Conservation (phyloP, 2,797 vertebrate genomes). For the Uromys caudimaculatus region DNA sequence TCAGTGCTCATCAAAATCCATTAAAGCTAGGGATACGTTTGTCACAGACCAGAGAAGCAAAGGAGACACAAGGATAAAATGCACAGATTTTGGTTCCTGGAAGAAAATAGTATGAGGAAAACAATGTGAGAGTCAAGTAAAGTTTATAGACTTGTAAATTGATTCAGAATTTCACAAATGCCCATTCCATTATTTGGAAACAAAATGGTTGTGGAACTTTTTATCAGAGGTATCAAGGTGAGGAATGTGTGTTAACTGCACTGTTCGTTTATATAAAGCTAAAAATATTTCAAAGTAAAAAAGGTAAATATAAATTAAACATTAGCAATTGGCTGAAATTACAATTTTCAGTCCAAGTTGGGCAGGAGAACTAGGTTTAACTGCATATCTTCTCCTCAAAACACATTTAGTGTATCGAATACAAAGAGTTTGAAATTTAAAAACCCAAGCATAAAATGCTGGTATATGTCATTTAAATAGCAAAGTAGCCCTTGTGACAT, state of each 20-base stretch:
- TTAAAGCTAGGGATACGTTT: background rate
- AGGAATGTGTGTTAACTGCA: background rate
- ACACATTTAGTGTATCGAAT: background rate
- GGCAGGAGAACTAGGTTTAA: background rate
- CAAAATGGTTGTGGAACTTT: background rate
- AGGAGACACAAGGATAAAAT: background rate
- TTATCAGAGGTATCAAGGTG: background rate
- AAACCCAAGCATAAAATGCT: background rate
- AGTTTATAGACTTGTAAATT: background rate
- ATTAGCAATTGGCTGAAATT: background rate
- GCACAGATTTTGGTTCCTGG: background rate
- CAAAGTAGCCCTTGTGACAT: background rate
- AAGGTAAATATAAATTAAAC: background rate
- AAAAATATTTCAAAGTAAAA: conserved; percentile 44
- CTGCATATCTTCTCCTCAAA: background rate
- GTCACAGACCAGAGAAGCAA: background rate
- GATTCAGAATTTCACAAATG: background rate
- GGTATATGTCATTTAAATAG: conserved; percentile 11
- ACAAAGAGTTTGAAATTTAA: background rate
- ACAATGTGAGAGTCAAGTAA: background rate
- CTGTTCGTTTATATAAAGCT: background rate
- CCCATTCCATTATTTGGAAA: background rate
- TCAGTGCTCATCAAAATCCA: background rate
- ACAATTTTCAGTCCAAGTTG: background rate
- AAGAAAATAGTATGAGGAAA: background rate